Conservation (phyloP, 30 jellyfish, hydroid and myxozoan genomes). For the Chrysaora quinquecirrha region DNA sequence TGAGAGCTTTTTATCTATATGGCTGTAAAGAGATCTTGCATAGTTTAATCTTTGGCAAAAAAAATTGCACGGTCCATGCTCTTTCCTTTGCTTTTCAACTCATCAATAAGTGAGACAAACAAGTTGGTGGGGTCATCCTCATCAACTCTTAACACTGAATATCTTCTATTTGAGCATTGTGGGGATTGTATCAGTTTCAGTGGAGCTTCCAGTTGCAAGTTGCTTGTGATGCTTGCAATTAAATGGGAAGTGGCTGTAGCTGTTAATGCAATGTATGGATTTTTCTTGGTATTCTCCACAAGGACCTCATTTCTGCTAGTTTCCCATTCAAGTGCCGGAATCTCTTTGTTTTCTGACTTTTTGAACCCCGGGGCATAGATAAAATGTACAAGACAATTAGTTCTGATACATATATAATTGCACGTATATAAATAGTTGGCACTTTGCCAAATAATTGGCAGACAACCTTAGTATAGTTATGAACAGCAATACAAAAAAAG, state of each 20-base stretch:
- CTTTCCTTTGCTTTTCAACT: background rate
- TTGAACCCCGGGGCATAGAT: too few species aligned
- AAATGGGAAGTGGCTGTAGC: background rate
- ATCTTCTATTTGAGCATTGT: background rate
- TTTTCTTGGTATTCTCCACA: background rate
- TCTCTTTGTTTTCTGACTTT: background rate
- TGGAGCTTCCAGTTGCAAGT: background rate
- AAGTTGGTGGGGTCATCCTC: background rate
- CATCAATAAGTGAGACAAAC: background rate
- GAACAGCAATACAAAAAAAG: too few species aligned
- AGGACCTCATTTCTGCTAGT: background rate
- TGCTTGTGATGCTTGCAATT: background rate
- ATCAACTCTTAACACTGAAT: background rate
- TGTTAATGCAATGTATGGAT: background rate
- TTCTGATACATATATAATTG: too few species aligned
- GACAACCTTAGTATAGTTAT: too few species aligned
- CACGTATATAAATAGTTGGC: too few species aligned
- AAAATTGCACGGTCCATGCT: background rate
- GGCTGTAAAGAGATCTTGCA: background rate
- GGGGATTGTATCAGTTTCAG: background rate
- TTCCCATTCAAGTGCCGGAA: background rate
- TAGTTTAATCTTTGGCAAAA: background rate
- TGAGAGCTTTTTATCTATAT: background rate
- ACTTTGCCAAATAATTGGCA: too few species aligned
- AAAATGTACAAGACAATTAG: too few species aligned